These are phyloP conservation scores for Daphoenositta chrysoptera DNA, from an alignment of 2,113 vertebrate genomes.

Conservation along the genomic window DNA sequence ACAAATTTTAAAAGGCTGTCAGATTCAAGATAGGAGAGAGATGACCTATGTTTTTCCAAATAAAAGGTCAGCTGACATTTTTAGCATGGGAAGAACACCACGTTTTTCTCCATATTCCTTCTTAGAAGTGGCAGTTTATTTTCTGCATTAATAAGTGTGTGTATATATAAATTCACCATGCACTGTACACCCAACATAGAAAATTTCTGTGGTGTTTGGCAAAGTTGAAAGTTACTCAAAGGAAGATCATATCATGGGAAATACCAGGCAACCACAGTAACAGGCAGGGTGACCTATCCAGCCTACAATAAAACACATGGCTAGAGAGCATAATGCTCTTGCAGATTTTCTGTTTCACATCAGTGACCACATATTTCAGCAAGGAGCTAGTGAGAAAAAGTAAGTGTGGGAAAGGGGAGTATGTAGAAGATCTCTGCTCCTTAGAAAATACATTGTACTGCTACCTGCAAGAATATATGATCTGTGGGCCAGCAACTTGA, in stretches of 20 bases:
- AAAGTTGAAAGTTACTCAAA: neutral
- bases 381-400: neutral
- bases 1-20: neutral
- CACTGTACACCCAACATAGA: neutral
- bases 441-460: neutral
- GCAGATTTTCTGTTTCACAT: neutral
- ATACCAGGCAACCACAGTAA: neutral
- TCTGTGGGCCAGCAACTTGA: neutral
- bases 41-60: slow-evolving; percentile 58
- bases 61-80: slow-evolving; percentile 49
- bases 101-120: slow-evolving; percentile 39
- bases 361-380: neutral
- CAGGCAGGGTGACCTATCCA: neutral
- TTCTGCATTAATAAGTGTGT: slow-evolving; percentile 3
- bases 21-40: slow-evolving; percentile 19
- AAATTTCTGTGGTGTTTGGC: neutral
- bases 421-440: neutral
- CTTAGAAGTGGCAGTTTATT: slow-evolving; percentile 28
- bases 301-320: neutral
- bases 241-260: neutral
- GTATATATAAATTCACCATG: neutral
- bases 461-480: neutral
- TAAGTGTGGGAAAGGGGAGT: neutral
- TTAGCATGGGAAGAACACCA: slow-evolving; percentile 64
- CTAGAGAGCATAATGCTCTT: neutral